A percentile compares a stretch with the other conserved stretches of the same genome.
Evolutionary conservation across 1,140 invertebrate species (phyloP).

Genomic region (Periplaneta americana): DNA sequence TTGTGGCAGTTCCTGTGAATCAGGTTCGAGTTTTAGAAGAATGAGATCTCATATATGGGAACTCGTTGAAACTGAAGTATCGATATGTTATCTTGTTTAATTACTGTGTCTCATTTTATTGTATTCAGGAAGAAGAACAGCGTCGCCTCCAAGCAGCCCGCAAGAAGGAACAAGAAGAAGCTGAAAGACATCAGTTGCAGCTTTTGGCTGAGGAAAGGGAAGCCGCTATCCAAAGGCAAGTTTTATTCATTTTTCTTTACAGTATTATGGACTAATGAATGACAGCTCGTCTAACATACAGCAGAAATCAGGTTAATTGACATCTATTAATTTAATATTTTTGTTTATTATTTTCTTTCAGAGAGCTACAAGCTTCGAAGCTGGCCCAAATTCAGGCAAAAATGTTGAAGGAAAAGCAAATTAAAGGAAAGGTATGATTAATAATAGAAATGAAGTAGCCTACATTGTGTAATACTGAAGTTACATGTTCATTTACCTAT

Average conservation of each 20-base stretch:
- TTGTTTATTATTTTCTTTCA: neutral
- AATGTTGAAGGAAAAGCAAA: neutral
- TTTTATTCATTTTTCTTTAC: neutral
- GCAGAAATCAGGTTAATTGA: no score
- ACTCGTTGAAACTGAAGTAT: no score
- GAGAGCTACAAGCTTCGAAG: neutral
- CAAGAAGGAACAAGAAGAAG: neutral
- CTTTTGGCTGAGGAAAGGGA: neutral
- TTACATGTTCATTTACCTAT: neutral
- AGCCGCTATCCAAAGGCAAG: neutral
- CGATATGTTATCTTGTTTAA: no score
- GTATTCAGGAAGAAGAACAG: neutral
- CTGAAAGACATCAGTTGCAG: neutral
- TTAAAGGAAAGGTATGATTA: neutral
- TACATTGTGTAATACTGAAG: neutral
- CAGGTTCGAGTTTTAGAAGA: no score
- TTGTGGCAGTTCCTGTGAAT: no score
- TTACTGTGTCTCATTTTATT: no score
- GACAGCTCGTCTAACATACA: no score
- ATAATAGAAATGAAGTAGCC: no score
- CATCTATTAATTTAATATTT: neutral
- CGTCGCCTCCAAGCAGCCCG: neutral
- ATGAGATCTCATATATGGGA: no score
- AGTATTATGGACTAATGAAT: no score
- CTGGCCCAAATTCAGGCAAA: neutral